Percentiles rank a stretch among this genome's conserved stretches.
Conservation (phyloP, 2,888 invertebrate genomes). For the Baccha elongata region DNA sequence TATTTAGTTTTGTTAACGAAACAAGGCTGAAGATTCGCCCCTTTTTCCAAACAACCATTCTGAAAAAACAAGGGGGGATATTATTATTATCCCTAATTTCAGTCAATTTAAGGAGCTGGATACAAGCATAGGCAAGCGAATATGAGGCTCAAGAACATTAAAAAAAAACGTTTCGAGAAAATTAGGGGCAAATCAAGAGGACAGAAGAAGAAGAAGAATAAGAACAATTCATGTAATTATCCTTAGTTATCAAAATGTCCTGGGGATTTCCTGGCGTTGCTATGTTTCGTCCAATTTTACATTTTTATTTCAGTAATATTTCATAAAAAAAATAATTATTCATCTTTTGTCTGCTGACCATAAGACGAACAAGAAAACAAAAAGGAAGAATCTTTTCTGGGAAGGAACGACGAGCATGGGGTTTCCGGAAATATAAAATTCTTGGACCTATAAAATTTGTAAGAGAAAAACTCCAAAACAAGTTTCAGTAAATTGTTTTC, state of each 20-base stretch:
- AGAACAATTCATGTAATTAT: slow-evolving; percentile 60
- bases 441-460: neutral
- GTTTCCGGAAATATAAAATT: slow-evolving; percentile 1
- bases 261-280: slow-evolving; percentile 34
- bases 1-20: slow-evolving; percentile 14
- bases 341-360: slow-evolving; percentile 33
- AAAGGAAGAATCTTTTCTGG: slow-evolving; percentile 2
- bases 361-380: neutral
- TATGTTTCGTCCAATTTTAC: slow-evolving; percentile 25
- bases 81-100: slow-evolving; percentile 53
- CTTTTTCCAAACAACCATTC: neutral
- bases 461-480: slow-evolving; percentile 18
- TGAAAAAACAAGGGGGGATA: neutral
- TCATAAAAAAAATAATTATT: slow-evolving; percentile 47
- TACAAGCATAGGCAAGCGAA: slow-evolving; percentile 8
- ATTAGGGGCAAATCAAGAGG: slow-evolving; percentile 25
- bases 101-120: slow-evolving; percentile 49
- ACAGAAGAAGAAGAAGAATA: slow-evolving; percentile 1
- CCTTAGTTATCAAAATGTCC: slow-evolving; percentile 65
- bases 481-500: slow-evolving; percentile 60
- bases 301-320: slow-evolving; percentile 47
- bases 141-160: slow-evolving; percentile 1
- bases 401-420: neutral
- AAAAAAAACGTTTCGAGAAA: neutral
- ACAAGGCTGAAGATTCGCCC: neutral